Percentiles rank a stretch among this genome's conserved stretches.
Conservation (phyloP, 2,113 vertebrate species). For the Apistogramma diplotaenia region DNA sequence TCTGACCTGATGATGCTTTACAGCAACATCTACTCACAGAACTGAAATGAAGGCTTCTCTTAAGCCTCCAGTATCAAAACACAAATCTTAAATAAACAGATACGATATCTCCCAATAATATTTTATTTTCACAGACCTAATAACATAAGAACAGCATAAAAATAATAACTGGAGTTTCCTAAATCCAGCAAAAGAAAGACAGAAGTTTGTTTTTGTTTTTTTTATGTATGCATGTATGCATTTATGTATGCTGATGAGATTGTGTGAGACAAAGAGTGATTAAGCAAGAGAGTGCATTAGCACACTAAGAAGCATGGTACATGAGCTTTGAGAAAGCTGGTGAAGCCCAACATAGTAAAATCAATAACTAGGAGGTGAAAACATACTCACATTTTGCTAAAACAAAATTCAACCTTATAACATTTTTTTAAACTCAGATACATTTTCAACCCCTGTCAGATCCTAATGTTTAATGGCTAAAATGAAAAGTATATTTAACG, state of each 20-base stretch:
- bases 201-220: neutral
- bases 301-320: neutral
- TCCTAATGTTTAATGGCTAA: neutral
- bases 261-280: neutral
- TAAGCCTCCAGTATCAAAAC: neutral
- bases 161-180: too few relatives aligned
- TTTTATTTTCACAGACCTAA: neutral
- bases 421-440: neutral
- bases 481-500: neutral
- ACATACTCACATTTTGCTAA: neutral
- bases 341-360: neutral
- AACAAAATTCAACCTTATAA: neutral
- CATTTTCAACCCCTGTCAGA: neutral
- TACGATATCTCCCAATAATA: neutral
- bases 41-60: neutral
- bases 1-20: neutral
- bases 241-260: neutral
- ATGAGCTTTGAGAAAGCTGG: neutral
- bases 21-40: neutral
- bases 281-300: neutral
- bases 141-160: neutral
- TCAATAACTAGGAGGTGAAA: neutral
- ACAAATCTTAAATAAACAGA: neutral
- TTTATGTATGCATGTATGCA: neutral
- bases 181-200: neutral